Evolutionary conservation across 2,113 vertebrate species (phyloP).

Genomic region (Ursus arctos): DNA sequence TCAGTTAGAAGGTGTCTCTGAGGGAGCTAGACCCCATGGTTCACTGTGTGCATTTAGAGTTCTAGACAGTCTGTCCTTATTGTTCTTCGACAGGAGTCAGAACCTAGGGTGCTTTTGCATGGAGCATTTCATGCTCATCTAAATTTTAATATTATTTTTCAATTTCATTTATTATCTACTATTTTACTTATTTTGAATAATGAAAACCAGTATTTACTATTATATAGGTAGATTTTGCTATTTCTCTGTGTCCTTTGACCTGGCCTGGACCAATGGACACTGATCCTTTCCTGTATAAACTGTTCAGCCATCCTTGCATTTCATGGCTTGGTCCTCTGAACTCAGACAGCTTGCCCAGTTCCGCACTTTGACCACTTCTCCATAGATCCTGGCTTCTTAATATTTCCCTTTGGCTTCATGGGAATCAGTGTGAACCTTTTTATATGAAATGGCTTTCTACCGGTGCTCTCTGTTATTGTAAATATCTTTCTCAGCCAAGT

Average conservation of each 20-base stretch:
- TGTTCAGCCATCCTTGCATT: neutral
- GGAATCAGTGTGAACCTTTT: neutral
- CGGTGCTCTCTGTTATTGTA: neutral
- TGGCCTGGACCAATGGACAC: neutral
- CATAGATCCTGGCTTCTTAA: neutral
- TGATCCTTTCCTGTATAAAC: neutral
- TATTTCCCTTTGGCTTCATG: neutral
- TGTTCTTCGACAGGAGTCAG: neutral
- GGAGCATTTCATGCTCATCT: neutral
- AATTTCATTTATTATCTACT: neutral
- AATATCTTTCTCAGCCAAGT: neutral
- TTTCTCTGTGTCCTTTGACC: neutral
- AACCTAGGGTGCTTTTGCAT: neutral
- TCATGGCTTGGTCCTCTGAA: neutral
- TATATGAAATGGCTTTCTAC: neutral
- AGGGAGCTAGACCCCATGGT: rapidly evolving
- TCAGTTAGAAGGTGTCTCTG: neutral
- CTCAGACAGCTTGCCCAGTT: neutral
- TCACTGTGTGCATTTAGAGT: neutral
- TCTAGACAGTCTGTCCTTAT: rapidly evolving
- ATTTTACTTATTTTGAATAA: neutral
- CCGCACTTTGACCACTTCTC: neutral
- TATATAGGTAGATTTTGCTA: neutral
- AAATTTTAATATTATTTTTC: neutral
- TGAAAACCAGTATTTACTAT: neutral